Conservation (phyloP, 2,888 invertebrate species). For the Drosophila kanekoi region DNA sequence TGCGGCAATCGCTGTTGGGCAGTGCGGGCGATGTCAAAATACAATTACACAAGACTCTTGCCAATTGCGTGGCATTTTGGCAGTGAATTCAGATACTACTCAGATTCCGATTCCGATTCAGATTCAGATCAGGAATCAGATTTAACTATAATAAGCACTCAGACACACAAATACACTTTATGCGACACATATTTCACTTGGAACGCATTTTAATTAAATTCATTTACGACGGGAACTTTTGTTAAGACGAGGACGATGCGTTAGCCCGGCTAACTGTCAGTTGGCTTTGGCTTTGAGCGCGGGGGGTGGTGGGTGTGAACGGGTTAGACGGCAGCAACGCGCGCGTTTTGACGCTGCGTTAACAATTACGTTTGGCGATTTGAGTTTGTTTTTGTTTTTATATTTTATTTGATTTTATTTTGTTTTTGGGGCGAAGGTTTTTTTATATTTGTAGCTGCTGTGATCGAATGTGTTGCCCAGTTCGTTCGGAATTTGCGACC, state of each 20-base stretch:
- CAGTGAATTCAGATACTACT: constrained; percentile 38
- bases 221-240: constrained; percentile 16
- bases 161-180: not conserved
- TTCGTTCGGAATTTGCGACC: constrained; percentile 69
- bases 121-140: constrained; percentile 10
- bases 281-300: not conserved
- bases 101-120: constrained; percentile 26
- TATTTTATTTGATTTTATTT: constrained; percentile 9
- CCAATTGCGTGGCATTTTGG: constrained; percentile 58
- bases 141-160: constrained; percentile 25
- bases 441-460: constrained; percentile 51
- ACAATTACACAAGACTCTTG: constrained; percentile 51
- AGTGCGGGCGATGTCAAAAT: constrained; percentile 41
- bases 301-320: constrained; percentile 6
- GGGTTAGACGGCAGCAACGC: constrained; percentile 39
- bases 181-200: constrained; percentile 25
- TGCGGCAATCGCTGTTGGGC: constrained; percentile 16
- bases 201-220: constrained; percentile 32
- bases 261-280: constrained; percentile 18
- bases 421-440: constrained; percentile 55
- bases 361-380: constrained; percentile 52
- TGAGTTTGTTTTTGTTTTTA: constrained; percentile 37
- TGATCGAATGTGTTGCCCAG: constrained; percentile 49
- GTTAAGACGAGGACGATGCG: constrained; percentile 16
- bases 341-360: constrained; percentile 56